Percentiles rank a stretch among this genome's conserved stretches.
phyloP scores from a whole-genome alignment of 2,113 vertebrate genomes.

The Hiodon tergisus region DNA sequence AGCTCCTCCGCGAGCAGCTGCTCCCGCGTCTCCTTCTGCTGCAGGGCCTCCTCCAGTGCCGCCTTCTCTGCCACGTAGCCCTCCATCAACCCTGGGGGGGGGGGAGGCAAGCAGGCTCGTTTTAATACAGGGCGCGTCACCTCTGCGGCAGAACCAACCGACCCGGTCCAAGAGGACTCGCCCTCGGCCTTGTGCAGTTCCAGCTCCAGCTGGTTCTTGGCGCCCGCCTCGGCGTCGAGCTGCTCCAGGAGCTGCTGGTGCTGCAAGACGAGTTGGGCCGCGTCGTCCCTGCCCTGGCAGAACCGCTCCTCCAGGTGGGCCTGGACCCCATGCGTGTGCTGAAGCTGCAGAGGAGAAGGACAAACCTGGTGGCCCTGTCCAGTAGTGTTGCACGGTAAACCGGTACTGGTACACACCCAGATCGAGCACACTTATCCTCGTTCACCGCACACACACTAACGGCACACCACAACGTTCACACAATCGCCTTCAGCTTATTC shows the following conservation, averaged over 20 bases:
- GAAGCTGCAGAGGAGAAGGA: conserved; percentile 57
- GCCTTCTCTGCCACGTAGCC: conserved; percentile 66
- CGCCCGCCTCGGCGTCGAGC: conserved; percentile 65
- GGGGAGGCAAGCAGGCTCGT: too few relatives aligned
- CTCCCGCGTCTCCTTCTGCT: conserved; percentile 74
- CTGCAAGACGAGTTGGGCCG: conserved; percentile 64
- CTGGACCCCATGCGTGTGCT: conserved; percentile 72
- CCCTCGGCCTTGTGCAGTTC: conserved; percentile 85
- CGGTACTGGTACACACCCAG: too few relatives aligned
- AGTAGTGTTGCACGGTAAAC: too few relatives aligned
- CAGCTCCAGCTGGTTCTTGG: conserved; percentile 68
- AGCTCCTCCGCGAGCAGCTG: conserved; percentile 72
- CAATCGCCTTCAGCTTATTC: too few relatives aligned
- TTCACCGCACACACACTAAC: not conserved
- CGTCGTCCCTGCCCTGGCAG: conserved; percentile 61
- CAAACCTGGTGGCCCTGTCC: not conserved
- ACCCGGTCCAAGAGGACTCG: conserved; percentile 60
- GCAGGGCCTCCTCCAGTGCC: conserved; percentile 61
- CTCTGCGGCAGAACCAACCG: not conserved
- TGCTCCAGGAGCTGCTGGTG: conserved; percentile 72
- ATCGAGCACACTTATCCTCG: not conserved
- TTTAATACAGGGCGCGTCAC: not conserved
- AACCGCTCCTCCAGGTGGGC: conserved; percentile 71
- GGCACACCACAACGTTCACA: too few relatives aligned
- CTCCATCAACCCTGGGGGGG: conserved; percentile 64